Percentiles rank a stretch among this genome's conserved stretches.
Conservation (phyloP, 2,797 vertebrate species). For the Melanotaenia pygmaea region DNA sequence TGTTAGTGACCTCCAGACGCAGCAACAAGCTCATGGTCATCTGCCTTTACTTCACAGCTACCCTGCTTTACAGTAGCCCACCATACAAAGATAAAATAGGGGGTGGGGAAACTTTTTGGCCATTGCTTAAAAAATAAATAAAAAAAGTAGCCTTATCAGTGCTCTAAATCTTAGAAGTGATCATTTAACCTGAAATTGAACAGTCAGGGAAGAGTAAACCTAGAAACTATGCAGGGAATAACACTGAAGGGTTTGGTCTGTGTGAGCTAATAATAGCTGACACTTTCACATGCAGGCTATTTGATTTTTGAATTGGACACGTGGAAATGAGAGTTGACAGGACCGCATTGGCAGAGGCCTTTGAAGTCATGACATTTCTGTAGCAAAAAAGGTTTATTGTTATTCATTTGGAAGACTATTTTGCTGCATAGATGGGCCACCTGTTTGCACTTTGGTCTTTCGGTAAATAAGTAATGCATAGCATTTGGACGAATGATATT, state of each 20-base stretch:
- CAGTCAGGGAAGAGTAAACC: not conserved
- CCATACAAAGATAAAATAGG: not conserved
- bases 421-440: constrained; percentile 22
- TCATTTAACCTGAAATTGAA: not conserved
- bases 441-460: constrained; percentile 42
- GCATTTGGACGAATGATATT: not conserved
- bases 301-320: constrained; percentile 34
- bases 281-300: constrained; percentile 22
- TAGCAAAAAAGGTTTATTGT: constrained; percentile 25
- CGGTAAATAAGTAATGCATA: not conserved
- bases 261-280: constrained; percentile 43
- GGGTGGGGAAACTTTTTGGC: not conserved
- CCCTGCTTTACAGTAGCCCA: not conserved
- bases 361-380: constrained; percentile 37
- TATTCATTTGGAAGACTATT: constrained; percentile 4
- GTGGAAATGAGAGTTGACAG: constrained; percentile 35
- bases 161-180: not conserved
- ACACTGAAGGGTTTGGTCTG: not conserved
- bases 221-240: not conserved
- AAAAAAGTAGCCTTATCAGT: too few relatives aligned
- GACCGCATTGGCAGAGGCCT: constrained; percentile 8
- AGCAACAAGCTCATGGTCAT: constrained; percentile 18
- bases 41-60: not conserved
- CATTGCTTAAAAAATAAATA: not conserved
- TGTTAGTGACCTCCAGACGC: constrained; percentile 16